phyloP scores from a whole-genome alignment of 2,888 invertebrate genomes.

The Heliconius ismenius region DNA sequence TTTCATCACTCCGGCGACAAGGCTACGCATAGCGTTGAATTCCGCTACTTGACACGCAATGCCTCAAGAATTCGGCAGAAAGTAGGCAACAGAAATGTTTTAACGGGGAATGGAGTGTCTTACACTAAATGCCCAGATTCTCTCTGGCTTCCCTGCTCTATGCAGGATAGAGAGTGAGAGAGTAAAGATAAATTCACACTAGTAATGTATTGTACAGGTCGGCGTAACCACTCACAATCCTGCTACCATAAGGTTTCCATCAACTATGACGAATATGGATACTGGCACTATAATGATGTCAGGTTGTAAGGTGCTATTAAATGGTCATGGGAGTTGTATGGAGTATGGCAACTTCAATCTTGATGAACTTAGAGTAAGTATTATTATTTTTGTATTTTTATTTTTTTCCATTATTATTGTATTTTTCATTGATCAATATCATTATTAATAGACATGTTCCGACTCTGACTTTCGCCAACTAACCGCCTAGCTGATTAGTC shows the following conservation, averaged over 20 bases:
- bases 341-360: slow-evolving; percentile 96
- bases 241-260: slow-evolving; percentile 93
- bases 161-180: no score
- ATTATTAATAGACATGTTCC: background rate
- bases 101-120: no score
- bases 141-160: no score
- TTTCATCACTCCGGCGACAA: no score
- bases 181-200: no score
- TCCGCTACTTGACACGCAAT: no score
- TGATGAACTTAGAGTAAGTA: slow-evolving; percentile 90
- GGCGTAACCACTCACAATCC: slow-evolving; percentile 97
- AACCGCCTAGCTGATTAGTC: no score
- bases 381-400: background rate
- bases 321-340: slow-evolving; percentile 95
- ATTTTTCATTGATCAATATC: background rate
- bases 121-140: no score
- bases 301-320: slow-evolving; percentile 96
- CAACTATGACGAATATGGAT: slow-evolving; percentile 98
- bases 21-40: no score
- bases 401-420: background rate
- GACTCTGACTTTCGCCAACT: no score
- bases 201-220: slow-evolving; percentile 76
- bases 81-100: no score
- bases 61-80: no score
- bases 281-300: slow-evolving; percentile 97